Evolutionary conservation across 1,140 invertebrate genomes (phyloP), one percentile per base, ranked within the genome.

Genomic region (Drosophila willistoni): DNA sequence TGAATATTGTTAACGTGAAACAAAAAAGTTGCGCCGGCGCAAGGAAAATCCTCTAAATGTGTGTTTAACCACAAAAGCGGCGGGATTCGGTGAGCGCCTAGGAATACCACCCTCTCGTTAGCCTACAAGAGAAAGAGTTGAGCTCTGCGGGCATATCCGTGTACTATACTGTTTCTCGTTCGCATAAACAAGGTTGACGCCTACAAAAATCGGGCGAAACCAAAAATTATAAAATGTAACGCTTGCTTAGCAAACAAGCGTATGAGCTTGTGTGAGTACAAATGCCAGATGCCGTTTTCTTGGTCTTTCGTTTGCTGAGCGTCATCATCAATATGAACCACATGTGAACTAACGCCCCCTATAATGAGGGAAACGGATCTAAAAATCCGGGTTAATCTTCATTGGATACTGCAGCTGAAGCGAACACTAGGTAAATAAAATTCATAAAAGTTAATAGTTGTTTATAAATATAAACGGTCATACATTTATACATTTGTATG

Each of bases 61-160:
- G 68, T 87, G 81, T 89, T 87, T 84, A 77, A 72, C 77, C 84
- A 89, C 83, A 87, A 86, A 89, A 76, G 66, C 65, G 84, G 63
- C 70, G 73, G 65, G 79, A 87, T 9, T 22, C 19, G 68, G 42
- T 19, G 71, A 77, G 76, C 79, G 83, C 79, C 72, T 51, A 67
- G 73, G 68, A 81, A 76, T 22, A 64, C 71, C 64, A 41, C 41
- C 41, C 61, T 19, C 36, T 33, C n/a, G 42, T 34, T 39, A 39
- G 57, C 14, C 42, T 19, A 59, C 36, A 41, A 19, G 6, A 54
- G 73, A 90, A 90, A 83, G 86, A 89, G 89, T 91, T 89, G 68
- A 34, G 55, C 65, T 42, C 47, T 47, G 71, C 36, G 68, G 78
- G 63, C 66, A 66, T 77, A 56, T 63, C 55, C 80, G 59, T 71